These are phyloP conservation scores for Diaprepes abbreviatus DNA, from an alignment of 2,888 invertebrate genomes.

Conservation along the genomic window DNA sequence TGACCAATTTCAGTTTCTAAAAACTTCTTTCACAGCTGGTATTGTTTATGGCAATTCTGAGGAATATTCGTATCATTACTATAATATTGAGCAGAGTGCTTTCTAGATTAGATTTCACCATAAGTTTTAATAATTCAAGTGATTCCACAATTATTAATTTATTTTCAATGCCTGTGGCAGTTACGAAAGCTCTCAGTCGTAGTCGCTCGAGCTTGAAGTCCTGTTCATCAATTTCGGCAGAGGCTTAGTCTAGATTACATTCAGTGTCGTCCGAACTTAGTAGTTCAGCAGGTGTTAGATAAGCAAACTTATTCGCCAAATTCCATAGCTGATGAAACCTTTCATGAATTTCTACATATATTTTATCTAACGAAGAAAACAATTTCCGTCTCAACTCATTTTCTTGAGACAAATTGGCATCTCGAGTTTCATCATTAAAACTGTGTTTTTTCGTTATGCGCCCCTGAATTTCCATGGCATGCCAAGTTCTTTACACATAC, in stretches of 20 bases:
- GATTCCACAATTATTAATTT: slow-evolving; percentile 12
- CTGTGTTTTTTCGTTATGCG: slow-evolving; percentile 23
- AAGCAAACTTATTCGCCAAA: slow-evolving; percentile 12
- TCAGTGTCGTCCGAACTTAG: not conserved
- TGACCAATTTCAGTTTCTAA: slow-evolving; percentile 18
- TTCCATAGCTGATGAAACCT: slow-evolving; percentile 25
- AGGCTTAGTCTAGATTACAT: slow-evolving; percentile 10
- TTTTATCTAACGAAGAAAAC: slow-evolving; percentile 22
- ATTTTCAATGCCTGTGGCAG: slow-evolving; percentile 12
- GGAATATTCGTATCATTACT: slow-evolving; percentile 10
- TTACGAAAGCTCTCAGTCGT: slow-evolving; percentile 12
- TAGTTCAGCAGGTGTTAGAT: not conserved
- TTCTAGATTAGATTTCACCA: slow-evolving; percentile 11
- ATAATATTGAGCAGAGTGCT: slow-evolving; percentile 16
- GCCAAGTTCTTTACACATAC: slow-evolving; percentile 27
- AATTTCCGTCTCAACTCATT: slow-evolving; percentile 23
- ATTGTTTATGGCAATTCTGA: slow-evolving; percentile 12
- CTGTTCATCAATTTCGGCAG: slow-evolving; percentile 5
- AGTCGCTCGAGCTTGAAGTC: slow-evolving; percentile 13
- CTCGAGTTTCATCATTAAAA: slow-evolving; percentile 37
- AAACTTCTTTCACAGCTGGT: slow-evolving; percentile 17
- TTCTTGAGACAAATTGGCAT: slow-evolving; percentile 30
- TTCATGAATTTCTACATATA: not conserved
- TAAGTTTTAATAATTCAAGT: slow-evolving; percentile 21
- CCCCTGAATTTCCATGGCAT: slow-evolving; percentile 31